Evolutionary conservation across 2,113 vertebrate genomes (phyloP).

Genomic region (Rousettus leschenaultii): DNA sequence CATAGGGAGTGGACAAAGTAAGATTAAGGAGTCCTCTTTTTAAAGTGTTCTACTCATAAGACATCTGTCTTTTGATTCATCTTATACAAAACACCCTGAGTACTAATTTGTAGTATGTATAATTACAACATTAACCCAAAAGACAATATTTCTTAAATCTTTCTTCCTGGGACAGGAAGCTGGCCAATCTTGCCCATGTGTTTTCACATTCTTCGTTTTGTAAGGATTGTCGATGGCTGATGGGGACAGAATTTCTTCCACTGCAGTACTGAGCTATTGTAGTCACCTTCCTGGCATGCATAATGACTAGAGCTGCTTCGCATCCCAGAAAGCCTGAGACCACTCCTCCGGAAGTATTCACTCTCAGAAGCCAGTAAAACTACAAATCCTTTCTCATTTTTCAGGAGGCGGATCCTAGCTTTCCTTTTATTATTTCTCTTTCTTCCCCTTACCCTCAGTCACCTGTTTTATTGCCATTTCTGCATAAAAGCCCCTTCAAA

Average conservation of each 20-base stretch:
- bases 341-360: not conserved
- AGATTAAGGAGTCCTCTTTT: not conserved
- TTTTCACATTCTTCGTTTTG: not conserved
- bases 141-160: not conserved
- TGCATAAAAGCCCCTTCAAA: not conserved
- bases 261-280: not conserved
- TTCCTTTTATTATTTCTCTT: not conserved
- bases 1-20: not conserved
- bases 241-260: not conserved
- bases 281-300: not conserved
- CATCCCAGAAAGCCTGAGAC: not conserved
- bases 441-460: not conserved
- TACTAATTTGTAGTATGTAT: not conserved
- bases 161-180: not conserved
- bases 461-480: not conserved
- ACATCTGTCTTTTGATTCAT: not conserved
- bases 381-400: not conserved
- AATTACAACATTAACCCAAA: not conserved
- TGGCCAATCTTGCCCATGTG: not conserved
- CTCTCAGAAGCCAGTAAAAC: not conserved
- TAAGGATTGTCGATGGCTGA: not conserved
- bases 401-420: not conserved
- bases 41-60: not conserved
- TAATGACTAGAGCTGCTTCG: not conserved
- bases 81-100: not conserved